These are phyloP conservation scores for Hypomesus transpacificus DNA, from an alignment of 2,113 vertebrate genomes.

Conservation along the genomic window DNA sequence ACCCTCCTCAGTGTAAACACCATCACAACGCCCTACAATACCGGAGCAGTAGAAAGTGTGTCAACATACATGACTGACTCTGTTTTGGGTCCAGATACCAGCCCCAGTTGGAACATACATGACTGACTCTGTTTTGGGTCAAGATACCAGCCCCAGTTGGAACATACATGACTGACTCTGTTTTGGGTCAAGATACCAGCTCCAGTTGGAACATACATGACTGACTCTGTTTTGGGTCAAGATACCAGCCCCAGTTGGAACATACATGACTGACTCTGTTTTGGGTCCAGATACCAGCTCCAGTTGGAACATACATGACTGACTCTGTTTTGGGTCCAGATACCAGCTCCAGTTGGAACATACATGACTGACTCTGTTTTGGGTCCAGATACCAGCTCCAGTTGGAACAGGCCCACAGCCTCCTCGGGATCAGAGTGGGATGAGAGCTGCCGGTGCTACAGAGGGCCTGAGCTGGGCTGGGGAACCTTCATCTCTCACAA, in stretches of 20 bases:
- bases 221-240: constrained; percentile 38
- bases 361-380: not conserved
- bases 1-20: too few relatives aligned
- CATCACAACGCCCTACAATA: too few relatives aligned
- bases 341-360: constrained; percentile 58
- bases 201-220: constrained; percentile 70
- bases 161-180: constrained; percentile 47
- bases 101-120: constrained; percentile 70
- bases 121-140: not conserved
- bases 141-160: constrained; percentile 68
- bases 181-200: constrained; percentile 46
- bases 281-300: constrained; percentile 46
- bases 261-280: constrained; percentile 27
- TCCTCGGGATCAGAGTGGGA: constrained; percentile 69
- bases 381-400: constrained; percentile 46
- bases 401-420: constrained; percentile 78
- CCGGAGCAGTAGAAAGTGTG: too few relatives aligned
- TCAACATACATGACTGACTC: not conserved
- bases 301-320: constrained; percentile 71
- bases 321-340: constrained; percentile 49
- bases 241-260: constrained; percentile 68
- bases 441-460: constrained; percentile 60
- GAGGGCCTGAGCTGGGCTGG: constrained; percentile 70
- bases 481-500: constrained; percentile 75
- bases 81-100: constrained; percentile 48